A percentile compares a stretch with the other conserved stretches of the same genome.
Conservation (phyloP, 1,140 invertebrate species). For the Palaemon carinicauda region DNA sequence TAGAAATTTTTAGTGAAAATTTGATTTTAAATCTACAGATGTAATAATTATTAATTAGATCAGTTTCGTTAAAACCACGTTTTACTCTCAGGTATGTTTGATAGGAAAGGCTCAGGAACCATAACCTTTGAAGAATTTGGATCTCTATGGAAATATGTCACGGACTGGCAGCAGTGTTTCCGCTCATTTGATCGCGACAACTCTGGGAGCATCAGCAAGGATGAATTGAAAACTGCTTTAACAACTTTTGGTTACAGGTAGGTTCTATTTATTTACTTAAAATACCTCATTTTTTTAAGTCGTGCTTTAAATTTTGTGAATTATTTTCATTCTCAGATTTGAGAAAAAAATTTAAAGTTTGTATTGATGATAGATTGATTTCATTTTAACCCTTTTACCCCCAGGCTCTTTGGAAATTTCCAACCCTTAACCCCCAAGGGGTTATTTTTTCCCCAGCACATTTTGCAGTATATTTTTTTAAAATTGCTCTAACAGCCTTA, state of each 20-base stretch:
- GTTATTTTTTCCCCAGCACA: too few relatives aligned
- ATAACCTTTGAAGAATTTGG: slow-evolving; percentile 96
- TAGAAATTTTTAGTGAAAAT: neutral
- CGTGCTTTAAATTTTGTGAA: too few relatives aligned
- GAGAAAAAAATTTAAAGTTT: too few relatives aligned
- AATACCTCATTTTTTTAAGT: too few relatives aligned
- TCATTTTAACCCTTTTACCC: too few relatives aligned
- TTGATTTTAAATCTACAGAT: neutral
- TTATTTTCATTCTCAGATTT: too few relatives aligned
- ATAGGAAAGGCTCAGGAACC: slow-evolving; percentile 85
- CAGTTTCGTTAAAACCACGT: too few relatives aligned
- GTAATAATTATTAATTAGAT: neutral
- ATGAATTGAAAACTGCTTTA: slow-evolving; percentile 89
- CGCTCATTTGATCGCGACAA: slow-evolving; percentile 92
- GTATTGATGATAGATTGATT: too few relatives aligned
- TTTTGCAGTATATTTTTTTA: too few relatives aligned
- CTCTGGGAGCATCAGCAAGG: slow-evolving; percentile 93
- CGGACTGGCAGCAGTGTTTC: slow-evolving; percentile 95
- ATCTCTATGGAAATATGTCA: slow-evolving; percentile 94
- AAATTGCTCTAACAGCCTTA: too few relatives aligned
- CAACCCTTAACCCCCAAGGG: too few relatives aligned
- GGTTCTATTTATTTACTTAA: neutral
- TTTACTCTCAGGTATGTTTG: slow-evolving; percentile 99
- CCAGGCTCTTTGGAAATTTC: too few relatives aligned
- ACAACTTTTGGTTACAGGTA: slow-evolving; percentile 86